Evolutionary conservation across 2,888 invertebrate species (phyloP), one percentile per base, ranked within the genome.

Genomic region (Ceramica pisi): DNA sequence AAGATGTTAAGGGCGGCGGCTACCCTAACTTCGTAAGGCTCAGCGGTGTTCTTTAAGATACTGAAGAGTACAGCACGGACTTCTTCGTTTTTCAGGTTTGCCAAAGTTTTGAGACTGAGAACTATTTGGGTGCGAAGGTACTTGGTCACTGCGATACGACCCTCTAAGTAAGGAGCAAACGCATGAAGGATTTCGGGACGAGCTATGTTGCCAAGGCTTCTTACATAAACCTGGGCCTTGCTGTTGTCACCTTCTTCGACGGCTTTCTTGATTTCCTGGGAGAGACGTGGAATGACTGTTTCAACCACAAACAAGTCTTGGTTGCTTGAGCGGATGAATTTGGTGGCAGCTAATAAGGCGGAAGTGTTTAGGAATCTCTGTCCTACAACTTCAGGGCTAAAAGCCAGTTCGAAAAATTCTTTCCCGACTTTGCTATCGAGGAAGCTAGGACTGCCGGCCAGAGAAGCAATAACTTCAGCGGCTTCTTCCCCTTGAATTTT

Each of bases 151-250:
- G 90, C 88, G 35, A 95, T 92, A 68, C 96, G 91, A 55, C 97
- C 97, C 91, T 98, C 97, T 21, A 98, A 92, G 89, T 97, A 98
- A 1, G 97, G 97, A 84, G 97, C 96, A 84, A 97, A 97, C 0
- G 96, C 96, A 6, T 93, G 88, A 2, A 98, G 89, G 70, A 97
- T 96, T 78, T 94, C 92, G 7, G 96, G 96, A 87, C 97, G 97
- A 55, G 96, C 98, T 50, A 97, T 91, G 86, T 97, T 97, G 51
- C 98, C 97, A 66, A 98, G 95, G 57, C 97, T 97, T 67, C 96
- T 94, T 62, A 97, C 97, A 92, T 96, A 97, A 0, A 97, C 94
- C 78, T 97, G 97, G 72, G 97, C 96, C 84, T 96, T 96, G 67
- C 92, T 92, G 73, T 95, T 96, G 80, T 97, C 96, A 6, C 92